Base-by-base conservation (phyloP, 2,888 invertebrate species). In the Halictus quadricinctus region DNA sequence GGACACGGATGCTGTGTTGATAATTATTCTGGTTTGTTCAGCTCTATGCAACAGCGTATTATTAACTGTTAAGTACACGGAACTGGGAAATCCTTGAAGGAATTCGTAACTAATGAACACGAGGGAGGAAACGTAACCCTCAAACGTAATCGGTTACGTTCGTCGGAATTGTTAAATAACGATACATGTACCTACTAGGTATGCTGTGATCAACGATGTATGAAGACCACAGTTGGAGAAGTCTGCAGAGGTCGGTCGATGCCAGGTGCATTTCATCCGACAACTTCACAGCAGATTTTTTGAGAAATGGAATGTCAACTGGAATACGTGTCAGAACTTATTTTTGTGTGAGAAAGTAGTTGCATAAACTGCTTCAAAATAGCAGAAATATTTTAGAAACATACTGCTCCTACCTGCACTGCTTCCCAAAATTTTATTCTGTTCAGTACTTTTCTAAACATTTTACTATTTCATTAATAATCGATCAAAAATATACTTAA, bases 211-310 rank as follows among this genome's bases (percentile, higher is more conserved):
- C 36, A 29, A 36, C 66, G 66, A 66, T 66, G 18, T 18, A 66
- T 18, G 66, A 36, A 36, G 66, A 66, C 36, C 66, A 66, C 66
- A 66, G 43, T 60, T 36, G 25, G 12, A 8, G 75, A 43, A 60
- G 41, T 75, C 43, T 60, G 25, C 58, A 75, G 29, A 15, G 36
- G 66, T 58, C 43, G 58, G 41, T 58, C 58, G 58, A 60, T 75
- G 36, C 29, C 66, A 66, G 66, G 8, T 36, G 66, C 8, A 66
- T 66, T 66, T 66, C 66, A 66, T 29, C 66, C 29, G 18, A 18
- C 36, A 66, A 66, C 64, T 66, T 36, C 66, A 0, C 29, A 36
- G 8, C 36, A 36, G 66, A 18, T 18, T 36, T 66, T 66, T 18
- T 66, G 66, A 66, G 15, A 36, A 21, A 10, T 58, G 21, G 58